A percentile compares a stretch with the other conserved stretches of the same genome.
phyloP scores from a whole-genome alignment of 2,113 vertebrate species.

The Microcebus jonahi region DNA sequence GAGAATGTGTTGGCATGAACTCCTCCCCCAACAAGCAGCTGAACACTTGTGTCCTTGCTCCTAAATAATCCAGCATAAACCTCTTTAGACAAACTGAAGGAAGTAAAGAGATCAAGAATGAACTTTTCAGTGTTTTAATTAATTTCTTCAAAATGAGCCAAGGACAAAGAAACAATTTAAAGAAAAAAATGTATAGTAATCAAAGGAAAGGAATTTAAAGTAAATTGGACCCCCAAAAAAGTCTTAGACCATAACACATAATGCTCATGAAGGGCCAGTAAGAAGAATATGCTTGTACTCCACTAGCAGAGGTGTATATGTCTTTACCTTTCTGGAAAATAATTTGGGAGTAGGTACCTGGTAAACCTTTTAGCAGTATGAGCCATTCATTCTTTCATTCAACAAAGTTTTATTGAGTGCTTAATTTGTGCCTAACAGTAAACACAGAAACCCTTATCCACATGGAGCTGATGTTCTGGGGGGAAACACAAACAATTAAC shows the following conservation, averaged over 20 bases:
- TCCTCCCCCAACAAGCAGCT: neutral
- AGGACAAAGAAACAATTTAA: slow-evolving; percentile 12
- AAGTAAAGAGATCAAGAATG: neutral
- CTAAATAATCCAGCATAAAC: neutral
- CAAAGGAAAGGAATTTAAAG: slow-evolving; percentile 5
- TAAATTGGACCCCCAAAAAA: neutral
- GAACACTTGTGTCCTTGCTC: neutral
- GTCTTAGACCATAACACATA: neutral
- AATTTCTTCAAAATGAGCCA: slow-evolving; percentile 6
- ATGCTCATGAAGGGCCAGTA: neutral
- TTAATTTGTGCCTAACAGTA: neutral
- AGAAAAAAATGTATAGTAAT: neutral
- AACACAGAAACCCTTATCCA: neutral
- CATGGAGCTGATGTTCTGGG: neutral
- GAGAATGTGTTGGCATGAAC: neutral
- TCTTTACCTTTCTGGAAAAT: neutral
- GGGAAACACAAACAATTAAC: neutral
- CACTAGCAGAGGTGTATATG: neutral
- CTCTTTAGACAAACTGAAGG: neutral
- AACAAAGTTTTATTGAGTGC: neutral
- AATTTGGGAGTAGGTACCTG: neutral
- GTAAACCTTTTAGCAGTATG: neutral
- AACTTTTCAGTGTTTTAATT: neutral
- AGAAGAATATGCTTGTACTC: neutral
- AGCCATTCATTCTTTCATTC: neutral